Conservation (phyloP, 2,113 vertebrate species). For the Oriolus oriolus region DNA sequence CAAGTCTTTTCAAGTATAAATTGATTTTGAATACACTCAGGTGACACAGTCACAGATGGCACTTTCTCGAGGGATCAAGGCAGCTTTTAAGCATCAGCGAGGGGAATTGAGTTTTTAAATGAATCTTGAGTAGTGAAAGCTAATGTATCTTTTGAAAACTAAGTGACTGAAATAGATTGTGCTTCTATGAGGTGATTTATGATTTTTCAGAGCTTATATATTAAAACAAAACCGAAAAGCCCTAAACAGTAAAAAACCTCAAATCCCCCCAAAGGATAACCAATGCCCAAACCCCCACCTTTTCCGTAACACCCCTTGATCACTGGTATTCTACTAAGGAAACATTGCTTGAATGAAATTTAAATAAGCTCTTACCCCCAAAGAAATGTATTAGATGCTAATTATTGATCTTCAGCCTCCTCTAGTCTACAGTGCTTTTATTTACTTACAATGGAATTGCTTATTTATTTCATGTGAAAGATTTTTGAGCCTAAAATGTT, state of each 20-base stretch:
- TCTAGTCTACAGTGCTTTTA: background rate
- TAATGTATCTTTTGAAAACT: background rate
- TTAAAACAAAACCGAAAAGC: background rate
- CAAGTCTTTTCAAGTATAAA: background rate
- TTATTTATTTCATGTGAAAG: background rate
- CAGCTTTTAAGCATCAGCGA: background rate
- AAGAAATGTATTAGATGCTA: background rate
- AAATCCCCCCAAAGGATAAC: fast-evolving
- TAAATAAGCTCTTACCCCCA: background rate
- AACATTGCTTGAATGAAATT: background rate
- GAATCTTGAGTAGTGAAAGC: background rate
- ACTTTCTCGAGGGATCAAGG: background rate
- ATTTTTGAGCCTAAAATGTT: background rate
- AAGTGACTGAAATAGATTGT: background rate
- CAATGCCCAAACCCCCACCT: fast-evolving
- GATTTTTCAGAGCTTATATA: background rate
- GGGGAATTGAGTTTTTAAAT: background rate
- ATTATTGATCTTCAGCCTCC: background rate
- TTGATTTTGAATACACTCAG: background rate
- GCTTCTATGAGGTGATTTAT: background rate
- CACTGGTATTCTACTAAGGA: background rate
- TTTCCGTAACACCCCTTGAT: background rate
- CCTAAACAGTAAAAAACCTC: background rate
- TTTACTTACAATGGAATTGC: background rate
- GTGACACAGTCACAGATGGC: background rate